Evolutionary conservation across 2,113 vertebrate genomes (phyloP).

Genomic region (Rhadina sibilatrix): DNA sequence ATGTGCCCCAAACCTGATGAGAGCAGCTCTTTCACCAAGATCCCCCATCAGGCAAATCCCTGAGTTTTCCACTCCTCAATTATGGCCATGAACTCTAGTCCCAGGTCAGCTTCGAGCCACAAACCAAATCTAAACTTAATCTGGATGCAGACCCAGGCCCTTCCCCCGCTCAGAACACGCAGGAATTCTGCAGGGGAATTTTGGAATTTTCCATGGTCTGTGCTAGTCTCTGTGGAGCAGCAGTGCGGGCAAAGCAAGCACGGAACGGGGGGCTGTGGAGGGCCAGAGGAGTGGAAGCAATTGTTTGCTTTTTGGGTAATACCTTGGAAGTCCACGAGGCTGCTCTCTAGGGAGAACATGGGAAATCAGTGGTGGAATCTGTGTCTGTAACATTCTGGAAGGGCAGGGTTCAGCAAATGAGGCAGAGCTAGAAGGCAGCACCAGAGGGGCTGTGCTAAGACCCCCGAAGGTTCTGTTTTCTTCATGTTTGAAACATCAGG

Average conservation of each 20-base stretch:
- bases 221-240: slow-evolving; percentile 17
- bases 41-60: background rate
- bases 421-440: background rate
- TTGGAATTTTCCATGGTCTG: slow-evolving; percentile 60
- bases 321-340: background rate
- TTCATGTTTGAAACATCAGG: background rate
- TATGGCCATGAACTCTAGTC: background rate
- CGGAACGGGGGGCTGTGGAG: background rate
- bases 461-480: background rate
- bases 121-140: slow-evolving; percentile 48
- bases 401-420: background rate
- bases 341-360: slow-evolving; percentile 14
- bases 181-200: slow-evolving; percentile 5
- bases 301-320: slow-evolving; percentile 20
- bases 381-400: background rate
- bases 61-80: background rate
- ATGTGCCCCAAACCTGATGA: background rate
- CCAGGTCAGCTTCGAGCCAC: slow-evolving; percentile 31
- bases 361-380: background rate
- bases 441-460: background rate
- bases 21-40: background rate
- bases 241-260: background rate
- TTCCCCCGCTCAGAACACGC: background rate
- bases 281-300: background rate
- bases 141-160: background rate